Percentiles rank a stretch among this genome's conserved stretches.
Conservation (phyloP, 2,797 vertebrate genomes). For the Lepus townsendii region DNA sequence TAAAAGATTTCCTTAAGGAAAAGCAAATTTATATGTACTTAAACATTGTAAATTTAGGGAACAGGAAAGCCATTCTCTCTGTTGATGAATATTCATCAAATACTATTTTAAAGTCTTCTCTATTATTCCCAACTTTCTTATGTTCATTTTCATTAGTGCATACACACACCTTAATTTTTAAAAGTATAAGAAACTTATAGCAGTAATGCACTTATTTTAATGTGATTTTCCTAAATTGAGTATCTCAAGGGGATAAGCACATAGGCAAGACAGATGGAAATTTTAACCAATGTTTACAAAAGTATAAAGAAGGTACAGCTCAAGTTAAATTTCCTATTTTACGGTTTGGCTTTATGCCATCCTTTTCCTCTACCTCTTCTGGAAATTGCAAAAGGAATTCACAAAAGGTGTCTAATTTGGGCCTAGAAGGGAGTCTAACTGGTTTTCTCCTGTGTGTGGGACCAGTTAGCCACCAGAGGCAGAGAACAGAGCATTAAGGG, state of each 20-base stretch:
- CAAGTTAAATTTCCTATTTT: neutral
- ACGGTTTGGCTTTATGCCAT: neutral
- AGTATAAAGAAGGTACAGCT: neutral
- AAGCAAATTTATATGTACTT: neutral
- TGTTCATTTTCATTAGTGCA: neutral
- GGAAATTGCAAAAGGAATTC: neutral
- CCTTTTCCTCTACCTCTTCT: neutral
- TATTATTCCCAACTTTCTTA: neutral
- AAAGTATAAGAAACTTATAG: neutral
- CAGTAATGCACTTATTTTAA: neutral
- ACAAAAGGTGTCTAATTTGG: neutral
- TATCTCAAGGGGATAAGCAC: neutral
- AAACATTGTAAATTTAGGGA: neutral
- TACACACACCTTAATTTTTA: neutral
- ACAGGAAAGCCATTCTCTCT: neutral
- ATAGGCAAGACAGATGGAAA: neutral
- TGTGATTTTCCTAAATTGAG: neutral
- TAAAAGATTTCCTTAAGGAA: neutral
- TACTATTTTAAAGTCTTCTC: neutral
- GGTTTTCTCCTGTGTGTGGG: fast-evolving
- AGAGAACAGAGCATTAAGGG: no score
- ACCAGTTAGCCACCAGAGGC: neutral
- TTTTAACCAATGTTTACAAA: neutral
- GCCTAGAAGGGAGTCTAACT: neutral
- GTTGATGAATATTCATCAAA: neutral